These are phyloP conservation scores for Clupea harengus DNA, from an alignment of 2,113 vertebrate genomes.

Conservation along the genomic window DNA sequence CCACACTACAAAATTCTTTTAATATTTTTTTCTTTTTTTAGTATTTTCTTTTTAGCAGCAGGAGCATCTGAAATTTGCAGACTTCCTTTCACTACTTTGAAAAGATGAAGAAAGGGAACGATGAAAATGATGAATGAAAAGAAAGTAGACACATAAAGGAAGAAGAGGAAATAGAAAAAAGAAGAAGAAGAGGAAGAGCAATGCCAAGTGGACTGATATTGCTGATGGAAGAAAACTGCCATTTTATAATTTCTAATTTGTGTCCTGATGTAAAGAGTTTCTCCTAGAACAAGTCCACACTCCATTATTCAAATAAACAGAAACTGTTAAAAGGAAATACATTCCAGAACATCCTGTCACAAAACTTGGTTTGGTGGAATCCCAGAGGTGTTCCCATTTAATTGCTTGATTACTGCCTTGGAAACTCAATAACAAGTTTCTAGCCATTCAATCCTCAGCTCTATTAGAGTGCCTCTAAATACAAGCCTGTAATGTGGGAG, in stretches of 20 bases:
- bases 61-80: not conserved
- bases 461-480: not conserved
- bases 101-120: not conserved
- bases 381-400: not conserved
- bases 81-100: not conserved
- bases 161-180: not conserved
- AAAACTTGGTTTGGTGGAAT: not conserved
- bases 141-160: not conserved
- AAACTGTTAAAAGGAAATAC: conserved; percentile 3
- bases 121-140: not conserved
- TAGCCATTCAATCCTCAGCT: conserved; percentile 4
- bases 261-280: not conserved
- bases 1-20: not conserved
- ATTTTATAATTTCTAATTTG: too few species aligned
- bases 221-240: not conserved
- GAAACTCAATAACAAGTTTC: conserved; percentile 14
- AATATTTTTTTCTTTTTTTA: not conserved
- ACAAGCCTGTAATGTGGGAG: not conserved
- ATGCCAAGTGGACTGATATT: not conserved
- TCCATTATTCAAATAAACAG: not conserved
- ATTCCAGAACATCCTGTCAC: conserved; percentile 10
- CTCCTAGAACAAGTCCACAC: not conserved
- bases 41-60: not conserved
- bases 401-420: conserved; percentile 19
- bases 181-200: not conserved